Evolutionary conservation across 2,113 vertebrate species (phyloP).

Genomic region (Petaurus breviceps): DNA sequence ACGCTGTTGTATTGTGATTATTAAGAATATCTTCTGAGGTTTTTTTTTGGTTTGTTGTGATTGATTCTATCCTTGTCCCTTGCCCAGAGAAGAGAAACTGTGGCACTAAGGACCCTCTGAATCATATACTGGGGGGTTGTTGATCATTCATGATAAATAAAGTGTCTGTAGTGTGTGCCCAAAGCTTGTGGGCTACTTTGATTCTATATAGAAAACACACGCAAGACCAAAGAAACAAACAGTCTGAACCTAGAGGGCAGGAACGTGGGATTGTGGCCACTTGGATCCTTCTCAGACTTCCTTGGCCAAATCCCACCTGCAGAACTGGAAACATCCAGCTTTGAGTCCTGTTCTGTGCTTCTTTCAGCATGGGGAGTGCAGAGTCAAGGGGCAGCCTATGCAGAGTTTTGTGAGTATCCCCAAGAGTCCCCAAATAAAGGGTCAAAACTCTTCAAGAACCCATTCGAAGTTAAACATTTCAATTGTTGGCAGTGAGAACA

Average conservation of each 20-base stretch:
- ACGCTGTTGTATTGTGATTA: not conserved
- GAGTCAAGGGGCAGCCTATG: not conserved
- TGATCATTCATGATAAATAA: not conserved
- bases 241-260: conserved; percentile 55
- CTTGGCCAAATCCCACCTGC: conserved; percentile 62
- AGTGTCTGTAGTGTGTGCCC: not conserved
- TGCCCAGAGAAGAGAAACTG: not conserved
- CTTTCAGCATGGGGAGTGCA: not conserved
- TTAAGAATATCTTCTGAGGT: not conserved
- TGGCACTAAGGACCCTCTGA: not conserved
- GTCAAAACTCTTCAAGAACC: not conserved
- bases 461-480: not conserved
- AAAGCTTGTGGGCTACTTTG: not conserved
- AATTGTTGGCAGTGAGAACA: not conserved
- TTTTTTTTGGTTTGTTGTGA: not conserved
- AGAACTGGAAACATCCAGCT: conserved; percentile 51
- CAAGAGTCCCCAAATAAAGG: not conserved
- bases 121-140: not conserved
- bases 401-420: conserved; percentile 1
- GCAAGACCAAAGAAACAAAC: not conserved
- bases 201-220: not conserved
- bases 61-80: not conserved
- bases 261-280: conserved; percentile 58
- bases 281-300: conserved; percentile 56
- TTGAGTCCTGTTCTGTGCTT: not conserved